phyloP scores from a whole-genome alignment of 2,888 invertebrate species.

The Lasioglossum malachurum region DNA sequence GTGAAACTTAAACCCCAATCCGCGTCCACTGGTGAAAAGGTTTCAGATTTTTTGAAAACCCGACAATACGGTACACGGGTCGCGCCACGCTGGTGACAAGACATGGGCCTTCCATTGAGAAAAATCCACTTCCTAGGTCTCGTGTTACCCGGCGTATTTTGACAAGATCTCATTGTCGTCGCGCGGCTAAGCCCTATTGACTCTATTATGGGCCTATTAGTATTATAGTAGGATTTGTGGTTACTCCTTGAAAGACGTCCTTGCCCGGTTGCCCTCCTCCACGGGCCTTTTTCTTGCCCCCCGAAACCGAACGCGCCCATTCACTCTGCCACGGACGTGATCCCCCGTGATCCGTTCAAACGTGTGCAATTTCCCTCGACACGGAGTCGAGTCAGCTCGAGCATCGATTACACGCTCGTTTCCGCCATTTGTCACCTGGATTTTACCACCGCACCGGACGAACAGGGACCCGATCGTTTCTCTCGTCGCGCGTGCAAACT shows the following conservation, averaged over 20 bases:
- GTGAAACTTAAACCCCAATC: conserved; percentile 83
- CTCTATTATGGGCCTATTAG: conserved; percentile 85
- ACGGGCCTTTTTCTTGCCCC: conserved; percentile 36
- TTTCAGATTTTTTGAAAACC: conserved; percentile 81
- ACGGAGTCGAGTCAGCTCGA: conserved; percentile 32
- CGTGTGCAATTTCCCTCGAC: conserved; percentile 57
- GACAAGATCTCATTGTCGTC: conserved; percentile 84
- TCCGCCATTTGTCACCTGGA: conserved; percentile 19
- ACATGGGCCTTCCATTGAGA: conserved; percentile 77
- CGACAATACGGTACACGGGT: conserved; percentile 69
- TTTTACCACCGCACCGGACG: neutral
- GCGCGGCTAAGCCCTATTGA: conserved; percentile 83
- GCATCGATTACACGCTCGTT: conserved; percentile 28
- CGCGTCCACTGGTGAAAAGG: conserved; percentile 68
- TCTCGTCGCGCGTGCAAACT: neutral
- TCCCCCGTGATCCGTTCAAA: conserved; percentile 44
- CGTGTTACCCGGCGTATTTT: conserved; percentile 84
- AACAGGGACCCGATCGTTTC: neutral
- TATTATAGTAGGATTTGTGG: conserved; percentile 84
- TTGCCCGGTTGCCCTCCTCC: conserved; percentile 26
- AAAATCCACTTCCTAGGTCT: conserved; percentile 84
- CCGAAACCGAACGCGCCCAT: conserved; percentile 30
- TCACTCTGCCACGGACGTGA: conserved; percentile 41
- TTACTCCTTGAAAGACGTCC: conserved; percentile 71
- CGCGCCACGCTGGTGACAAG: conserved; percentile 54